Evolutionary conservation across 2,888 invertebrate species (phyloP).

Genomic region (Matsumyia berberina): DNA sequence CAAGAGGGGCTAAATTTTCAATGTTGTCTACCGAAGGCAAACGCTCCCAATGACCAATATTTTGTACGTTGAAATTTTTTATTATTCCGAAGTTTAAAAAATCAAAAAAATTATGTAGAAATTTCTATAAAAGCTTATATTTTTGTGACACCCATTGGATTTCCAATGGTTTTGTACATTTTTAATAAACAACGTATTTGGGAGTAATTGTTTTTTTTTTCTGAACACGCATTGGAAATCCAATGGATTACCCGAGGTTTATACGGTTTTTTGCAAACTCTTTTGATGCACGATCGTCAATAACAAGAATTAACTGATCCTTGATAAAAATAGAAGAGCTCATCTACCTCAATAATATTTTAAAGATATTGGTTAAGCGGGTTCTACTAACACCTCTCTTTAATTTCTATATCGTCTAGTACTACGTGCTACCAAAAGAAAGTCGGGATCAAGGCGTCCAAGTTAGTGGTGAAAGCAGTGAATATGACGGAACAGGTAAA

Average conservation of each 20-base stretch:
- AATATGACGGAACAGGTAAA: slow-evolving; percentile 24
- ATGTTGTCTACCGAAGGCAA: slow-evolving; percentile 48
- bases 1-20: slow-evolving; percentile 67
- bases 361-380: too few species aligned
- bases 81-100: background rate
- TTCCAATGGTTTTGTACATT: slow-evolving; percentile 51
- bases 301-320: too few species aligned
- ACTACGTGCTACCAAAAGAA: slow-evolving; percentile 29
- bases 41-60: slow-evolving; percentile 22
- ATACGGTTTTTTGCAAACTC: too few species aligned
- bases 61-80: slow-evolving; percentile 48
- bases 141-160: slow-evolving; percentile 45
- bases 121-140: background rate
- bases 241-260: slow-evolving; percentile 16
- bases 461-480: slow-evolving; percentile 29
- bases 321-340: too few species aligned
- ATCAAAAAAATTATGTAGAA: too few species aligned
- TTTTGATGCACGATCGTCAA: too few species aligned
- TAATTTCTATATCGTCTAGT: slow-evolving; percentile 14
- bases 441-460: slow-evolving; percentile 65
- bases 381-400: background rate
- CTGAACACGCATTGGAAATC: slow-evolving; percentile 41
- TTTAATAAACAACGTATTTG: slow-evolving; percentile 38
- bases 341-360: too few species aligned
- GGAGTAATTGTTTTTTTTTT: background rate